These are phyloP conservation scores for Triplophysa rosa DNA, from an alignment of 2,113 vertebrate species.

Conservation along the genomic window DNA sequence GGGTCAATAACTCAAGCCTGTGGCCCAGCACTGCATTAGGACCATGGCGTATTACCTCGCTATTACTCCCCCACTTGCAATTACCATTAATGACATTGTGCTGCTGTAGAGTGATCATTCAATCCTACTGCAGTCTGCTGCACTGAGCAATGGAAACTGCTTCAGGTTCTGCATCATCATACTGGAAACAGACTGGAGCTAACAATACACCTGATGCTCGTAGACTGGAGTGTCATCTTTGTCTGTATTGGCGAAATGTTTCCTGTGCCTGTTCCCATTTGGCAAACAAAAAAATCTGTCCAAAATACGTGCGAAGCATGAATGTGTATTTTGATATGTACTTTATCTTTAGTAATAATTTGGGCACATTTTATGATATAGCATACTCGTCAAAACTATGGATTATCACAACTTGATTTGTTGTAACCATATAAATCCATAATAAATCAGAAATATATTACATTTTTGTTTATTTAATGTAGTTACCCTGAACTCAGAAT, in stretches of 20 bases:
- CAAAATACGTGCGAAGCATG: too few relatives aligned
- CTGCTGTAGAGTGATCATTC: conserved; percentile 48
- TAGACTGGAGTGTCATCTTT: background rate
- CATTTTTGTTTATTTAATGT: too few relatives aligned
- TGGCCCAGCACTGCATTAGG: conserved; percentile 26
- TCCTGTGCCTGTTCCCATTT: too few relatives aligned
- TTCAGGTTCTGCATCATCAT: background rate
- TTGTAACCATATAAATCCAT: too few relatives aligned
- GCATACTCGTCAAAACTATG: too few relatives aligned
- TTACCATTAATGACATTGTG: conserved; percentile 53
- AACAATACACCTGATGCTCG: background rate
- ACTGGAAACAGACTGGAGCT: conserved; percentile 2
- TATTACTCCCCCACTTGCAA: conserved; percentile 53
- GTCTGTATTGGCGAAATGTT: background rate
- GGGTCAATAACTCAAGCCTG: conserved; percentile 52
- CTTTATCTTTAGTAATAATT: too few relatives aligned
- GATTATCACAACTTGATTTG: too few relatives aligned
- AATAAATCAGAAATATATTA: too few relatives aligned
- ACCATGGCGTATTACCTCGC: conserved; percentile 41
- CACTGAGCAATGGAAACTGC: conserved; percentile 14
- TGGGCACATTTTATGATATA: too few relatives aligned
- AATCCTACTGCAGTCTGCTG: conserved; percentile 46
- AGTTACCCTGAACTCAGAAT: too few relatives aligned
- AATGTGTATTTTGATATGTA: too few relatives aligned
- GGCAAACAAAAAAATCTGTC: too few relatives aligned